Evolutionary conservation across 1,140 invertebrate species (phyloP), one percentile per base, ranked within the genome.

Genomic region (Bombus superbus): DNA sequence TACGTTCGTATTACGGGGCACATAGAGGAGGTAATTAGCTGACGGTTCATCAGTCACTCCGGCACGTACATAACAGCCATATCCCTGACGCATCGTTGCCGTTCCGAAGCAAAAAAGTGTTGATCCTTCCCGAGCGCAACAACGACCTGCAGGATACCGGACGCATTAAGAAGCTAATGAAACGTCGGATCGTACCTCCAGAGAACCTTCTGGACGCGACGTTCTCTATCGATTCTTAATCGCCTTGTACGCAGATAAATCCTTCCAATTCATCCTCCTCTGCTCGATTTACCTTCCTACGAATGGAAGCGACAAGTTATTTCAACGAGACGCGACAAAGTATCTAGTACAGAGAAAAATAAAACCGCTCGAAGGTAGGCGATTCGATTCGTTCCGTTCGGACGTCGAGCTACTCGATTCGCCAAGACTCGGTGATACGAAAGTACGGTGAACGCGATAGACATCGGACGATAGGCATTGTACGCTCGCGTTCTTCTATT

Each of bases 21-120:
- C 92, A 91, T 64, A 42, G 94, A 93, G 94, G 92, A 93, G 92
- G 91, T 94, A 94, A 94, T 94, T 94, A 94, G 92, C 91, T 91
- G 90, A 88, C 85, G 89, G 93, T 92, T 93, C 93, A 94, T 94
- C 93, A 94, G 93, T 94, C 94, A 94, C 91, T 92, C 91, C 62
- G 76, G 90, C 89, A 79, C 85, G 92, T 89, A 79, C 85, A 92
- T 89, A 79, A 77, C 75, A 32, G 53, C 47, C 76, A 28, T 78
- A 66, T 78, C 38, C 74, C 38, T 53, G 47, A 15, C 75, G 82
- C 76, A 79, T 79, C 92, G 85, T 90, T 87, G 82, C 76, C 88
- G 84, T 83, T 85, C 78, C 86, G 69, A 85, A 90, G 80, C 69
- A 53, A 91, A 82, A 83, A 84, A 81, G 44, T 73, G 89, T 38